These are phyloP conservation scores for Porphyrio hochstetteri DNA, from an alignment of 2,113 vertebrate species.

Conservation along the genomic window DNA sequence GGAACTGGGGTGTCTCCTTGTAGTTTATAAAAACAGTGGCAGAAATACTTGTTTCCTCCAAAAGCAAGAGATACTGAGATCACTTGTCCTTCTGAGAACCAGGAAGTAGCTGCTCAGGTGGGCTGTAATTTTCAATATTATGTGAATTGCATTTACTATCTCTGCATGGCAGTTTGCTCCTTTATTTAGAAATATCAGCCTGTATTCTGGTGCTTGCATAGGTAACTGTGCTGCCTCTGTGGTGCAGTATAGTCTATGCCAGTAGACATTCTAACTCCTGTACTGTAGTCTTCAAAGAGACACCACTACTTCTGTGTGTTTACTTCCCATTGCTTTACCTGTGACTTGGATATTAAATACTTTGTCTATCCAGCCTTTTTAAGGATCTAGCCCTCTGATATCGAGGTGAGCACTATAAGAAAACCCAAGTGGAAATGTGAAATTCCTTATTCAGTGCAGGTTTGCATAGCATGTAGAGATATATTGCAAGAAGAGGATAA, in stretches of 20 bases:
- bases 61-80: not conserved
- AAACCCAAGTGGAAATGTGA: not conserved
- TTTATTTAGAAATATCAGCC: not conserved
- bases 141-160: not conserved
- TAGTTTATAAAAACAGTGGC: not conserved
- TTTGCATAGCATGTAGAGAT: not conserved
- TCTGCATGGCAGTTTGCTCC: not conserved
- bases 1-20: not conserved
- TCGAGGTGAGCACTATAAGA: not conserved
- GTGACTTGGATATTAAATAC: not conserved
- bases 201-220: not conserved
- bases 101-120: not conserved
- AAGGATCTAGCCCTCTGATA: not conserved
- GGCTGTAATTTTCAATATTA: not conserved
- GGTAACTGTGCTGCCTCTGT: not conserved
- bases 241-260: not conserved
- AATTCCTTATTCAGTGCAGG: not conserved
- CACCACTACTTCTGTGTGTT: not conserved
- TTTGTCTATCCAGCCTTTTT: not conserved
- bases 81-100: not conserved
- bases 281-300: not conserved
- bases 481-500: not conserved
- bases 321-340: not conserved
- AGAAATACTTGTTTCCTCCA: not conserved
- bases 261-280: not conserved